phyloP scores from a whole-genome alignment of 2,888 invertebrate genomes.

The Limnephilus marmoratus region DNA sequence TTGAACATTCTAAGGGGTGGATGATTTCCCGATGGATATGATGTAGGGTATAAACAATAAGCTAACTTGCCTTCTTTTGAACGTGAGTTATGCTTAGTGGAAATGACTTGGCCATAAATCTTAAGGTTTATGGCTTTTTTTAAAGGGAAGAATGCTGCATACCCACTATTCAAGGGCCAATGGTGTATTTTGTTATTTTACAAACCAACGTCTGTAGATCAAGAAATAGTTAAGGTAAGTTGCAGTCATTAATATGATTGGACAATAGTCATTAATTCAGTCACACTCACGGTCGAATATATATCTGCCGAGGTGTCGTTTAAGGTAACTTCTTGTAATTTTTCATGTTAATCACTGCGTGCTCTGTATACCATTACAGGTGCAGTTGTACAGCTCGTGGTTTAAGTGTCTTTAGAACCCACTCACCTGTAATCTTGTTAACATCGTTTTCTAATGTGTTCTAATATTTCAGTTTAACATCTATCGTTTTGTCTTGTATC shows the following conservation, averaged over 20 bases:
- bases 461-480: neutral
- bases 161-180: neutral
- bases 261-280: conserved; percentile 35
- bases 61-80: neutral
- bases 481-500: neutral
- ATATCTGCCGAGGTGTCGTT: conserved; percentile 24
- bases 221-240: neutral
- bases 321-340: conserved; percentile 17
- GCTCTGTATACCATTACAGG: neutral
- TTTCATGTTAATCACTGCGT: conserved; percentile 6
- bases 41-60: too few relatives aligned
- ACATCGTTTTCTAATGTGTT: neutral
- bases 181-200: neutral
- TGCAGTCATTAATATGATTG: conserved; percentile 22
- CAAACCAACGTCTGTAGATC: neutral
- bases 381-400: neutral
- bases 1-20: neutral
- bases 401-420: neutral
- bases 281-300: conserved; percentile 13
- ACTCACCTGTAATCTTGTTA: neutral
- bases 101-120: neutral
- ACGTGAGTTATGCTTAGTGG: neutral
- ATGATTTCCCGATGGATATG: neutral
- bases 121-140: too few relatives aligned
- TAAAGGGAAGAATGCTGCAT: neutral